Evolutionary conservation across 2,888 invertebrate species (phyloP).

Genomic region (Argynnis bischoffii): DNA sequence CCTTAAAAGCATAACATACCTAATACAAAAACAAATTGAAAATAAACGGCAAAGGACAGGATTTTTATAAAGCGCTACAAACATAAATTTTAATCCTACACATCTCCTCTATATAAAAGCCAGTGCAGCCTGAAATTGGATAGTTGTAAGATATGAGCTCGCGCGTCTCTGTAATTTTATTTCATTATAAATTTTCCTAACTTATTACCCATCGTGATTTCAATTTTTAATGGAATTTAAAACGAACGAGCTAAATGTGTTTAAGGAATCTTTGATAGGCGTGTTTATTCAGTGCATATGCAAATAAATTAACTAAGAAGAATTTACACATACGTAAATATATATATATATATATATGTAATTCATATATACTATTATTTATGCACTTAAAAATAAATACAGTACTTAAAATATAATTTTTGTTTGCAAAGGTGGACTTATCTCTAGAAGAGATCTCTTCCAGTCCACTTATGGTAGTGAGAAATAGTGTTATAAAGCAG

Average conservation of each 20-base stretch:
- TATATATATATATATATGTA: too few species aligned
- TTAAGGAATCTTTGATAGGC: neutral
- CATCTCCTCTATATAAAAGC: constrained; percentile 12
- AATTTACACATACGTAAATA: too few species aligned
- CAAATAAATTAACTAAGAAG: too few species aligned
- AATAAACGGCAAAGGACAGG: neutral
- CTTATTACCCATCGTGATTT: neutral
- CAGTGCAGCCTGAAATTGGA: constrained; percentile 24
- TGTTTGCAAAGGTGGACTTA: too few species aligned
- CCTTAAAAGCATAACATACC: neutral
- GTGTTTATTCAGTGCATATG: too few species aligned
- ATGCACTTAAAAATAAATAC: too few species aligned
- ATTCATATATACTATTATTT: too few species aligned
- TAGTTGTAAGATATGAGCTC: constrained; percentile 15
- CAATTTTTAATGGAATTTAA: neutral
- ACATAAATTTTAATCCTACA: constrained; percentile 16
- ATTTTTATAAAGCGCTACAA: constrained; percentile 1
- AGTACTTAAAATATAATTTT: too few species aligned
- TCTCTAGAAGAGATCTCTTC: too few species aligned
- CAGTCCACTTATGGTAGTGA: too few species aligned
- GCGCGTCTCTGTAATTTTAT: constrained; percentile 9
- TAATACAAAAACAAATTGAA: neutral
- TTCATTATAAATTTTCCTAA: constrained; percentile 5
- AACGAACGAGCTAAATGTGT: too few species aligned
- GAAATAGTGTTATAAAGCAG: too few species aligned